phyloP scores from a whole-genome alignment of 1,140 invertebrate species.

The Orchestia grillus region DNA sequence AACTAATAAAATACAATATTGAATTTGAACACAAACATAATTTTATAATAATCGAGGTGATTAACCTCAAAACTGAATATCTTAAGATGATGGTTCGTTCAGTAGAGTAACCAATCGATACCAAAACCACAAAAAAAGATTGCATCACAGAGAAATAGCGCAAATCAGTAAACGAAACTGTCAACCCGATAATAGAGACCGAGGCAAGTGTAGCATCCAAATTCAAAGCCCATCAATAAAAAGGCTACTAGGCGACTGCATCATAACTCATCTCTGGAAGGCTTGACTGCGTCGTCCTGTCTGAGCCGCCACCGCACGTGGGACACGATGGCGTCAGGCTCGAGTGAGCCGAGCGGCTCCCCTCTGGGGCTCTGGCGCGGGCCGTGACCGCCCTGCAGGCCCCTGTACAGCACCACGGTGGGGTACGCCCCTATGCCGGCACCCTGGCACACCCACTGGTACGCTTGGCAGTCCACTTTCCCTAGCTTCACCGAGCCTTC shows the following conservation, averaged over 20 bases:
- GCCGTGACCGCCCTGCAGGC: constrained; percentile 57
- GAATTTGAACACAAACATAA: not conserved
- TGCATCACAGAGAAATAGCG: too few species aligned
- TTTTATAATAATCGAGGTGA: not conserved
- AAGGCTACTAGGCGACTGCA: not conserved
- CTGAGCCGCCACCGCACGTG: constrained; percentile 18
- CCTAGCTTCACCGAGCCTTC: constrained; percentile 74
- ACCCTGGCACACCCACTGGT: constrained; percentile 72
- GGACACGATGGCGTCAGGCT: constrained; percentile 28
- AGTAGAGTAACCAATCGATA: not conserved
- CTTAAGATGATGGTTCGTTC: not conserved
- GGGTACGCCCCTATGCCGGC: constrained; percentile 75
- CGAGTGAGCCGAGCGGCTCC: constrained; percentile 15
- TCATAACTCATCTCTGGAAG: constrained; percentile 58
- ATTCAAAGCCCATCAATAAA: not conserved
- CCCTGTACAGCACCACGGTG: constrained; percentile 73
- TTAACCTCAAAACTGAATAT: not conserved
- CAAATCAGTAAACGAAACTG: not conserved
- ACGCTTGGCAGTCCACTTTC: constrained; percentile 76
- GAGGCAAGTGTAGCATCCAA: not conserved
- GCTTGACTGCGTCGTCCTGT: not conserved
- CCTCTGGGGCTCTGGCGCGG: constrained; percentile 55
- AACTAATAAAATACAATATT: not conserved
- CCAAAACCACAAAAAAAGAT: not conserved
- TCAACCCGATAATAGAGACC: not conserved